phyloP scores from a whole-genome alignment of 2,797 vertebrate genomes.

The Lutjanus argentimaculatus region DNA sequence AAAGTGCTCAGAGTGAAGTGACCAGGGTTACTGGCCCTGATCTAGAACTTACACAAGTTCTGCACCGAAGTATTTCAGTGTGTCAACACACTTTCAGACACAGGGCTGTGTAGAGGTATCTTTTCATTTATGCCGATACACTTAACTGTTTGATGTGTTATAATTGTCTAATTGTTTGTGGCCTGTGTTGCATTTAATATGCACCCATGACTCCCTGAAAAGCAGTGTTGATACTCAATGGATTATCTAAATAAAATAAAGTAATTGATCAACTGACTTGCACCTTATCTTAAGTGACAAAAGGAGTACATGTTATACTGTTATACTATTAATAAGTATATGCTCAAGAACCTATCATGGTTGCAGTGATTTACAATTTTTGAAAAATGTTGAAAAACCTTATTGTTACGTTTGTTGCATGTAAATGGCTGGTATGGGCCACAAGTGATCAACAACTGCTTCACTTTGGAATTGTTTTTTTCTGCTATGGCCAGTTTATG shows the following conservation, averaged over 20 bases:
- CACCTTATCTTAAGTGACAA: too few species aligned
- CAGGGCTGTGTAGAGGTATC: background rate
- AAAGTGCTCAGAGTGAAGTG: conserved; percentile 50
- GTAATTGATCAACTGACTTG: background rate
- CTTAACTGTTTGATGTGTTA: background rate
- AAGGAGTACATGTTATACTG: too few species aligned
- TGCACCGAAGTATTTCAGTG: conserved; percentile 30
- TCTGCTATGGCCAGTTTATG: too few species aligned
- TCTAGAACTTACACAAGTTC: conserved; percentile 30
- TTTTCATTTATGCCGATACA: background rate
- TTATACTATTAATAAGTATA: too few species aligned
- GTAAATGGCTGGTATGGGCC: too few species aligned
- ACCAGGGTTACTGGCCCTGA: conserved; percentile 31
- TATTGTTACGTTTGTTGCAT: too few species aligned
- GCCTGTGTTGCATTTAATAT: background rate
- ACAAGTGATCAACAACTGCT: too few species aligned
- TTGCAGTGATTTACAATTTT: too few species aligned
- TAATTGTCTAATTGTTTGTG: background rate
- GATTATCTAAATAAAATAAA: background rate
- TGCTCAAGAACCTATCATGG: too few species aligned
- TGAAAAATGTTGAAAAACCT: too few species aligned
- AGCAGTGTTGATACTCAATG: background rate
- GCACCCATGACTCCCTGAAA: background rate
- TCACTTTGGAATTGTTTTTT: too few species aligned
- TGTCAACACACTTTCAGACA: conserved; percentile 10